Evolutionary conservation across 2,113 vertebrate species (phyloP), one percentile per base, ranked within the genome.

Genomic region (Budorcas taxicolor): DNA sequence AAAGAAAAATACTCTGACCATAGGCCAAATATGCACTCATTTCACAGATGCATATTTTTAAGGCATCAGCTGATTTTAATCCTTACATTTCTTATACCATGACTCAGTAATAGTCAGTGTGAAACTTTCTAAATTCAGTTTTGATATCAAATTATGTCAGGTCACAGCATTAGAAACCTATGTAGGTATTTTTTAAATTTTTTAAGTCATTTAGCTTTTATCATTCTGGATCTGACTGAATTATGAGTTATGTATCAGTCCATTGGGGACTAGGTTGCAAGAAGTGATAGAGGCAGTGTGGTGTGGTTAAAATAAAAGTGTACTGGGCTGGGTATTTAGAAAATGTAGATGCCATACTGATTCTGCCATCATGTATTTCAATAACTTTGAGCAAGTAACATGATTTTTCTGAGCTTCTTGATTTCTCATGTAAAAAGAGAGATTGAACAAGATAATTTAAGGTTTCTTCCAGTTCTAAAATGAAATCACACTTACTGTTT

Each of bases 91-190:
- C 55, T 91, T 74, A 62, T 84, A 45, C 17, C 95, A 12, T 78
- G 45, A 57, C 76, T 91, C 86, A 60, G 29, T 91, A 93, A 27
- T 64, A 50, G 43, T 86, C 40, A 82, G 9, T 40, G 19, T 80
- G 58, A 15, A 74, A 94, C 45, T 87, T 94, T 89, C 78, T 84
- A 81, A 87, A 88, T 82, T 87, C 45, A 96, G 0, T 96, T 97
- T 89, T 71, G 50, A n/a, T 95, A 60, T 43, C 71, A 87, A 57
- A 91, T 96, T 93, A 89, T 80, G 14, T 62, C 52, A 57, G 31
- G 16, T 92, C 33, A 92, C n/a, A 84, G 81, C 60, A 71, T 94
- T 43, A 62, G 52, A 94, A 89, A 80, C 88, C 33, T 80, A 55
- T 23, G 4, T 74, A 31, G 36, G 3, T 94, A 36, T 10, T 91